These are phyloP conservation scores for Columba janthina DNA, from an alignment of 2,113 vertebrate species.

Conservation along the genomic window DNA sequence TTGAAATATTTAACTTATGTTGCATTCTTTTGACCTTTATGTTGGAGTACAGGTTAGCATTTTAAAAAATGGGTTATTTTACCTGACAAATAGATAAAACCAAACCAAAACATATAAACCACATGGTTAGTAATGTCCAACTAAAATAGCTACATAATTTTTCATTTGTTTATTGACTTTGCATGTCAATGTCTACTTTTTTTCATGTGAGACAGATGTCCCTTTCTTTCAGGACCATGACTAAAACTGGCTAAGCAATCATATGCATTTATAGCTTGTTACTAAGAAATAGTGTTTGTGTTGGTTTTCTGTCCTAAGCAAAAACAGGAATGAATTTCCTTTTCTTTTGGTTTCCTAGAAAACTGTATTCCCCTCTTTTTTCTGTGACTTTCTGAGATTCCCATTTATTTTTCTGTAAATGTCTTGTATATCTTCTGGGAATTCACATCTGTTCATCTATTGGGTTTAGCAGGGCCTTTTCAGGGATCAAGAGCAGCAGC, in stretches of 20 bases:
- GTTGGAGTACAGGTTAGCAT: background rate
- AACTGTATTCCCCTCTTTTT: background rate
- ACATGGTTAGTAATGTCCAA: background rate
- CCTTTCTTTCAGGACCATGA: background rate
- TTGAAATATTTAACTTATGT: background rate
- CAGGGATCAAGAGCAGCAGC: background rate
- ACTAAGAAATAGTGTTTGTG: background rate
- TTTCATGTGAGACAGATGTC: accelerated
- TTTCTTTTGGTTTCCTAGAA: background rate
- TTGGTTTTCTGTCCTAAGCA: background rate
- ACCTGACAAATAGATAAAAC: background rate
- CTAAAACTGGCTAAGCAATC: background rate
- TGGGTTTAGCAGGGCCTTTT: background rate
- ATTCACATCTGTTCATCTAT: background rate
- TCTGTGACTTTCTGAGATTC: accelerated
- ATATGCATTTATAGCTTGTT: background rate
- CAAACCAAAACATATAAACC: background rate
- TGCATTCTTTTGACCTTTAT: background rate
- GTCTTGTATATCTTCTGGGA: background rate
- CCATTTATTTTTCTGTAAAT: background rate
- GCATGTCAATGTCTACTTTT: background rate
- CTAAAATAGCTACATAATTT: background rate
- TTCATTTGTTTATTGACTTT: background rate
- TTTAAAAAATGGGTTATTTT: background rate
- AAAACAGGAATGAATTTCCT: background rate